Evolutionary conservation across 2,113 vertebrate species (phyloP).

Genomic region (Microcebus jonahi): DNA sequence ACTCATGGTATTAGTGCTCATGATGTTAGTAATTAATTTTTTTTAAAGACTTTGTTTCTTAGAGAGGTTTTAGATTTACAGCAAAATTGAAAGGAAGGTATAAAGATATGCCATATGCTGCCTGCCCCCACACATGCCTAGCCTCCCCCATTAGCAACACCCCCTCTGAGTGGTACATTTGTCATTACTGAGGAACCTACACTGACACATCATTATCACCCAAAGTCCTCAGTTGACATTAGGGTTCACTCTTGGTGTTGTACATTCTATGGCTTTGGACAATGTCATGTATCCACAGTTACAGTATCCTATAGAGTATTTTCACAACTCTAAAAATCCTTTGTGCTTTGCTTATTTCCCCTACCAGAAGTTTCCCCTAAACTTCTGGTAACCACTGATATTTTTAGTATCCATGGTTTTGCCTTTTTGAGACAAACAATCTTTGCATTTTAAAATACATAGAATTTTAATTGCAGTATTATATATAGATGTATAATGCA

Average conservation of each 20-base stretch:
- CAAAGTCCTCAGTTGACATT: background rate
- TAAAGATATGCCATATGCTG: background rate
- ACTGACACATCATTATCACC: too few species aligned
- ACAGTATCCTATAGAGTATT: background rate
- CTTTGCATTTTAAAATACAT: background rate
- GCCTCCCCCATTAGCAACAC: background rate
- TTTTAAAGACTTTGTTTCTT: background rate
- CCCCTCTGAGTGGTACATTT: background rate
- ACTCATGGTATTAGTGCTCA: background rate
- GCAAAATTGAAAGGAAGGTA: background rate
- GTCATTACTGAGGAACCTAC: background rate
- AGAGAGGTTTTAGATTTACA: background rate
- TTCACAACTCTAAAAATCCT: background rate
- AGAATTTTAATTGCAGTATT: background rate
- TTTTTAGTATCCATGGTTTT: background rate
- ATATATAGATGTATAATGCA: background rate
- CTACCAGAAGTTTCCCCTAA: background rate
- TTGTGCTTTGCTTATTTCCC: background rate
- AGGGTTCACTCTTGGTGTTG: background rate
- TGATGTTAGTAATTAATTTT: background rate
- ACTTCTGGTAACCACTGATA: background rate
- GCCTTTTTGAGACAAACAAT: background rate
- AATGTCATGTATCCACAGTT: background rate
- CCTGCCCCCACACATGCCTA: background rate
- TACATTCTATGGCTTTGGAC: background rate